A percentile compares a stretch with the other conserved stretches of the same genome.
phyloP scores from a whole-genome alignment of 2,113 vertebrate species.

The Circaetus gallicus region DNA sequence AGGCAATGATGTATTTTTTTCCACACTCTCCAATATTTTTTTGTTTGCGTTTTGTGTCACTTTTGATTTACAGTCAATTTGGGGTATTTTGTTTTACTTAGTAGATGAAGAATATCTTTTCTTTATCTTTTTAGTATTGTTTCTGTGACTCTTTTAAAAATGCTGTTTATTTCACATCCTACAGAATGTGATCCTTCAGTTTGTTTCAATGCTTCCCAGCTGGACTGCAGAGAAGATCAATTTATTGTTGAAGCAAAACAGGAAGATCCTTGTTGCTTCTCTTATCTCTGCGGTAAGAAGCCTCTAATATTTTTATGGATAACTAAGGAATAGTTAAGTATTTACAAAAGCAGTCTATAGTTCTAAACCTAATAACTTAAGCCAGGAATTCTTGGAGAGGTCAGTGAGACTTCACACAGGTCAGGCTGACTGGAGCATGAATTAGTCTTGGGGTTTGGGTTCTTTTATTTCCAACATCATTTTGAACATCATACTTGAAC shows the following conservation, averaged over 20 bases:
- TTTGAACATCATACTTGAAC: background rate
- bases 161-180: background rate
- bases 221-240: constrained; percentile 90
- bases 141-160: background rate
- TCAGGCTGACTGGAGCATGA: background rate
- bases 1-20: background rate
- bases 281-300: constrained; percentile 86
- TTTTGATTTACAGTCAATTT: background rate
- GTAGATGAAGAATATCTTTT: background rate
- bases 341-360: background rate
- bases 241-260: constrained; percentile 88
- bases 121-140: background rate
- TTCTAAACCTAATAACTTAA: background rate
- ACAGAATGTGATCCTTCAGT: constrained; percentile 88
- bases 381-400: background rate
- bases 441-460: background rate
- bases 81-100: background rate
- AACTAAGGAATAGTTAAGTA: background rate
- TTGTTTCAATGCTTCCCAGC: constrained; percentile 77
- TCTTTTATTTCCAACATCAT: background rate
- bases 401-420: background rate
- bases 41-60: background rate
- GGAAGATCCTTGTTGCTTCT: constrained; percentile 88
- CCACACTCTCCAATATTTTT: background rate
- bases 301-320: background rate